These are phyloP conservation scores for Prorops nasuta DNA, from an alignment of 1,140 invertebrate species.

Conservation along the genomic window DNA sequence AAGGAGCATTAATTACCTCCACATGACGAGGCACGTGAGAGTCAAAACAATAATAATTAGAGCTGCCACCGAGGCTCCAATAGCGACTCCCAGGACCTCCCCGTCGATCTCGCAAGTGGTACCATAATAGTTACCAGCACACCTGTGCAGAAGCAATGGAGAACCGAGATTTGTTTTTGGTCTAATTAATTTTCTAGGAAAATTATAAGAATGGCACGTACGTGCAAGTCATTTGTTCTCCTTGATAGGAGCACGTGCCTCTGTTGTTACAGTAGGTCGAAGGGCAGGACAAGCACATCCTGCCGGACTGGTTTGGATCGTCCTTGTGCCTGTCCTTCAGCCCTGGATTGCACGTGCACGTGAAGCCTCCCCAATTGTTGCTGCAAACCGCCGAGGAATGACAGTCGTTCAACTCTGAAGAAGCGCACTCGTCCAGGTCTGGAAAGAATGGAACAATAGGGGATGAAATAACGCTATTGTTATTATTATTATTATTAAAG, in stretches of 20 bases:
- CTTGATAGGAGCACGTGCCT: conserved; percentile 76
- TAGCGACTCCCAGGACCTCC: conserved; percentile 85
- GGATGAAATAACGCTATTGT: neutral
- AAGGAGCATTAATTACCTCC: conserved; percentile 66
- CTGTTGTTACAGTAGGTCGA: conserved; percentile 78
- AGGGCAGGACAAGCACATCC: conserved; percentile 75
- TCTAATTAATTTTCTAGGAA: conserved; percentile 5
- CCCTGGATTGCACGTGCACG: conserved; percentile 79
- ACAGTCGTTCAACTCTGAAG: conserved; percentile 87
- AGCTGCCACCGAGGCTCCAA: conserved; percentile 84
- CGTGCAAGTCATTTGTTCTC: conserved; percentile 77
- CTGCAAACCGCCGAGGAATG: conserved; percentile 79
- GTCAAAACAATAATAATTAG: conserved; percentile 85
- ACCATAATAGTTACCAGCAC: conserved; percentile 83
- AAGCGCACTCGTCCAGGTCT: conserved; percentile 90
- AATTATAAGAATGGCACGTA: conserved; percentile 45
- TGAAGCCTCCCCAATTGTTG: conserved; percentile 88
- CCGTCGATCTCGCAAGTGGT: conserved; percentile 86
- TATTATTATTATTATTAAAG: neutral
- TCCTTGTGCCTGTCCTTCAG: conserved; percentile 73
- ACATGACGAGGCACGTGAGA: conserved; percentile 82
- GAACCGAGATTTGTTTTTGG: too few relatives aligned
- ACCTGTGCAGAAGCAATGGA: conserved; percentile 58
- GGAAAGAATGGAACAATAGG: conserved; percentile 23
- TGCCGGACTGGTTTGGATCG: conserved; percentile 64